Percentiles rank a stretch among this genome's conserved stretches.
Evolutionary conservation across 2,797 vertebrate genomes (phyloP).

Genomic region (Catamblyrhynchus diadema): DNA sequence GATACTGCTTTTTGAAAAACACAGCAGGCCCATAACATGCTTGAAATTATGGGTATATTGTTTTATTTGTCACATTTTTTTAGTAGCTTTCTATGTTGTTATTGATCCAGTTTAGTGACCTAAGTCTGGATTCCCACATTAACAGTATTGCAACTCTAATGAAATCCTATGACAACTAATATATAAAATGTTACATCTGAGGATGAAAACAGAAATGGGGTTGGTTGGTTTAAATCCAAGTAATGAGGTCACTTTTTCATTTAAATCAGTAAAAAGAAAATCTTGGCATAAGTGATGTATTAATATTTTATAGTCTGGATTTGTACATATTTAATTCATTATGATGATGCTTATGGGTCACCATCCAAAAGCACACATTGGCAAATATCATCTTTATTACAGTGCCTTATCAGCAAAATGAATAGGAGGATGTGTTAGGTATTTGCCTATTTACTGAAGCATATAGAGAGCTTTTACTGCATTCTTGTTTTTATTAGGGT

Average conservation of each 20-base stretch:
- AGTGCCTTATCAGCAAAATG: neutral
- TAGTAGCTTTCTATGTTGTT: neutral
- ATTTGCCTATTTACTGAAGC: neutral
- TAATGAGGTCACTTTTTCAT: neutral
- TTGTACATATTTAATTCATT: neutral
- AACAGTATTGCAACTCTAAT: neutral
- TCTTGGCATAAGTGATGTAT: neutral
- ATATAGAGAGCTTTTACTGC: neutral
- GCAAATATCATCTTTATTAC: neutral
- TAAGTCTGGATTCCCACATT: neutral
- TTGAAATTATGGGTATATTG: neutral
- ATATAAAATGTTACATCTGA: neutral
- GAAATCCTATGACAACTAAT: neutral
- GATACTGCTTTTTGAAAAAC: slow-evolving; percentile 1
- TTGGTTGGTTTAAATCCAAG: neutral
- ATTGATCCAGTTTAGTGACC: slow-evolving; percentile 23
- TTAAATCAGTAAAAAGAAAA: neutral
- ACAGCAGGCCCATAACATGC: neutral
- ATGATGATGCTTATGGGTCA: neutral
- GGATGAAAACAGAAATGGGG: neutral
- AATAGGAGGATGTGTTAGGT: neutral
- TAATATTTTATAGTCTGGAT: neutral
- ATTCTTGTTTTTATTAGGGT: neutral
- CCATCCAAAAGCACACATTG: neutral
- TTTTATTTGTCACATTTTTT: slow-evolving; percentile 34